phyloP scores from a whole-genome alignment of 2,888 invertebrate species.

The Amblyjoppa fuscipennis region DNA sequence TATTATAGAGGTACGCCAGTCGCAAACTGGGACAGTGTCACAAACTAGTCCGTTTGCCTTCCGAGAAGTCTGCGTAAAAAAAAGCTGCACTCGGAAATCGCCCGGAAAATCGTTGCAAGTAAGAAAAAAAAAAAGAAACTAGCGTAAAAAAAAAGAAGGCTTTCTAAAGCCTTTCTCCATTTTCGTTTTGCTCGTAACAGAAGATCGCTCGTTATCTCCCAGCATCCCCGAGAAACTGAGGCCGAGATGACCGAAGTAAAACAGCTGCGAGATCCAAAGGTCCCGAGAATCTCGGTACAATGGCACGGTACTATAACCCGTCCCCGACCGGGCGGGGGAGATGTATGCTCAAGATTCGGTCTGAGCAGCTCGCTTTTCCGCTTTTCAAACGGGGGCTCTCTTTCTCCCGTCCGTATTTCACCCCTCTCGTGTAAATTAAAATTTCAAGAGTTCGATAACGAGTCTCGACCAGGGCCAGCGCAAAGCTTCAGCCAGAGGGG shows the following conservation, averaged over 20 bases:
- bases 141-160: not conserved
- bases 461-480: constrained; percentile 69
- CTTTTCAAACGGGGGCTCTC: constrained; percentile 13
- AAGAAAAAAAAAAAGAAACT: not conserved
- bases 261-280: constrained; percentile 51
- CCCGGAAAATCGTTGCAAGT: too few relatives aligned
- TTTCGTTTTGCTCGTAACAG: not conserved
- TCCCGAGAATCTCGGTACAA: constrained; percentile 52
- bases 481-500: constrained; percentile 15
- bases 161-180: not conserved
- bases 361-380: constrained; percentile 12
- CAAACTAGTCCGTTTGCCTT: too few relatives aligned
- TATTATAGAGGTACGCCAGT: too few relatives aligned
- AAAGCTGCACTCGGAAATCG: too few relatives aligned
- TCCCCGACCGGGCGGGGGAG: not conserved
- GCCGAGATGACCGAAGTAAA: constrained; percentile 24
- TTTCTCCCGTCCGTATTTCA: constrained; percentile 40
- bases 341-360: constrained; percentile 21
- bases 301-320: constrained; percentile 22
- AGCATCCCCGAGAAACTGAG: not conserved
- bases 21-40: too few relatives aligned
- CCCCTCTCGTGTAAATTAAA: constrained; percentile 71
- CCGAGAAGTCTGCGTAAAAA: not conserved
- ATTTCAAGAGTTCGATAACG: constrained; percentile 79
- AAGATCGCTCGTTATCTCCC: constrained; percentile 12